Percentiles rank a stretch among this genome's conserved stretches.
Evolutionary conservation across 2,888 invertebrate species (phyloP).

Genomic region (Leptarthrus brevirostris): DNA sequence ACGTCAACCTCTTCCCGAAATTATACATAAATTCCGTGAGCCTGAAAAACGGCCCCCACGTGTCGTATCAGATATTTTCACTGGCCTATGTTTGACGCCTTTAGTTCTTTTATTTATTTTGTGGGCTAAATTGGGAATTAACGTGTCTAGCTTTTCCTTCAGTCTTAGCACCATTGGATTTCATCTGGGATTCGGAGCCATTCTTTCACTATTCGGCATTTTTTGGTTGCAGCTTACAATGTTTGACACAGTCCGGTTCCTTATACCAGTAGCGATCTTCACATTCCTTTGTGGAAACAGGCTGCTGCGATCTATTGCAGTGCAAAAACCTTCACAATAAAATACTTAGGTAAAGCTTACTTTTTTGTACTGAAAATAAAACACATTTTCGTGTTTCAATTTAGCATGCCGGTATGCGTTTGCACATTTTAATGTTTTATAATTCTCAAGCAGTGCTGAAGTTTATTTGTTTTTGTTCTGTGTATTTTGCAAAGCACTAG

Average conservation of each 20-base stretch:
- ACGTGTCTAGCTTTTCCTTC: slow-evolving; percentile 84
- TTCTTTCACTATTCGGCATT: slow-evolving; percentile 86
- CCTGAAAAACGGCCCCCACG: slow-evolving; percentile 93
- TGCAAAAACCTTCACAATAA: slow-evolving; percentile 45
- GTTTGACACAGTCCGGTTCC: slow-evolving; percentile 94
- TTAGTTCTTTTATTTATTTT: slow-evolving; percentile 83
- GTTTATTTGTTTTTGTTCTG: background rate
- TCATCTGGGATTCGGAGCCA: slow-evolving; percentile 90
- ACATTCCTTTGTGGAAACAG: slow-evolving; percentile 96
- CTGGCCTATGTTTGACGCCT: slow-evolving; percentile 83
- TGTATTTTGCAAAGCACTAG: background rate
- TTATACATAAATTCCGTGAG: slow-evolving; percentile 86
- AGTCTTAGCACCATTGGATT: slow-evolving; percentile 86
- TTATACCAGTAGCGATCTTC: slow-evolving; percentile 84
- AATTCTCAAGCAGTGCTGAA: background rate
- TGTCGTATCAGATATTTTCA: slow-evolving; percentile 90
- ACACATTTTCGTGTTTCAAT: slow-evolving; percentile 31
- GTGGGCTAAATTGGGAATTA: slow-evolving; percentile 90
- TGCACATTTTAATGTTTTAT: background rate
- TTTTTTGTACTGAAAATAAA: background rate
- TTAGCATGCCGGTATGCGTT: background rate
- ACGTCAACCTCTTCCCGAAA: slow-evolving; percentile 69
- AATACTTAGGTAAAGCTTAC: background rate
- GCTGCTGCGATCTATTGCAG: slow-evolving; percentile 83
- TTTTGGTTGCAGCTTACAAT: slow-evolving; percentile 96